Evolutionary conservation across 2,888 invertebrate species (phyloP).

Genomic region (Nemotelus nigrinus): DNA sequence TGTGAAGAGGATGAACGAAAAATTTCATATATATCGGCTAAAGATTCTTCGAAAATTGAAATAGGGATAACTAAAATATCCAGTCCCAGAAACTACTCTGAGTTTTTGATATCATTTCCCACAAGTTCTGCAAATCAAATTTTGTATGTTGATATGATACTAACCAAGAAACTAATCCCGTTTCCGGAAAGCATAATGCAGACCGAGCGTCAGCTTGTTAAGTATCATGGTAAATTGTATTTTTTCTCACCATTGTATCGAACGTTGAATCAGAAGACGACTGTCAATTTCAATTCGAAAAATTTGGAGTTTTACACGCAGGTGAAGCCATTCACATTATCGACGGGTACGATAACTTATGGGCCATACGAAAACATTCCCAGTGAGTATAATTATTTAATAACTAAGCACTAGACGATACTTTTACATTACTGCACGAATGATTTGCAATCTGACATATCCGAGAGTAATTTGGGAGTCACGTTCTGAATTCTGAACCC

Average conservation of each 20-base stretch:
- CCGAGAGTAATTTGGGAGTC: too few species aligned
- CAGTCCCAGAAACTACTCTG: slow-evolving; percentile 65
- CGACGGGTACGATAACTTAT: slow-evolving; percentile 84
- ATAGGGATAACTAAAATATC: slow-evolving; percentile 67
- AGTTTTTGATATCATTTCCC: slow-evolving; percentile 69
- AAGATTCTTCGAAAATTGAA: slow-evolving; percentile 71
- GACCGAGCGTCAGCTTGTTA: slow-evolving; percentile 92
- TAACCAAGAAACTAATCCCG: slow-evolving; percentile 80
- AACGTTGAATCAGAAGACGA: slow-evolving; percentile 83
- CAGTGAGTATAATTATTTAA: slow-evolving; percentile 63
- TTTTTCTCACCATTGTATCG: slow-evolving; percentile 81
- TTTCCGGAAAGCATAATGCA: slow-evolving; percentile 91
- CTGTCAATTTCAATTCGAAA: slow-evolving; percentile 78
- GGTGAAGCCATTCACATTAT: slow-evolving; percentile 80
- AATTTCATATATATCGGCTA: slow-evolving; percentile 80
- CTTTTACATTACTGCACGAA: too few species aligned
- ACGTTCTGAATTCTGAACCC: too few species aligned
- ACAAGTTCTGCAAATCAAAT: slow-evolving; percentile 56
- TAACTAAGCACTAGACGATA: slow-evolving; percentile 2
- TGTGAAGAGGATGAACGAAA: slow-evolving; percentile 70
- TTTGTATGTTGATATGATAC: slow-evolving; percentile 73
- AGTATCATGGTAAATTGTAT: slow-evolving; percentile 85
- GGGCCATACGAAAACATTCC: slow-evolving; percentile 86
- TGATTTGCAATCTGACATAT: too few species aligned
- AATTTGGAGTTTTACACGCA: slow-evolving; percentile 85